Conservation (phyloP, 2,888 invertebrate genomes). For the Epistrophe eligans region DNA sequence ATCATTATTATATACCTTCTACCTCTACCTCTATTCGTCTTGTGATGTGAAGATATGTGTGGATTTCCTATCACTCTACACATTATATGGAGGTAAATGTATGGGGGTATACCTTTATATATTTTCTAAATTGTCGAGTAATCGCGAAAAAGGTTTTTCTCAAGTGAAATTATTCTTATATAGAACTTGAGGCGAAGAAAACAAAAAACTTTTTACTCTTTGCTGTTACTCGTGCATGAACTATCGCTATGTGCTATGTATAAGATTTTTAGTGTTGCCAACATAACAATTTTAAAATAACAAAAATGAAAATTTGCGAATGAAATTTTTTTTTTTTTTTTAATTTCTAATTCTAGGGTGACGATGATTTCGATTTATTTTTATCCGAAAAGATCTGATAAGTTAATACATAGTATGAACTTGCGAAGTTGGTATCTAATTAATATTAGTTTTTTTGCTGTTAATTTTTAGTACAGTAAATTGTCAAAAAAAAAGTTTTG, state of each 20-base stretch:
- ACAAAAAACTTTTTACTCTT: constrained; percentile 21
- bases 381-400: too few species aligned
- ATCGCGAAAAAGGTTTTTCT: constrained; percentile 68
- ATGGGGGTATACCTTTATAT: too few species aligned
- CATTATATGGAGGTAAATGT: background rate
- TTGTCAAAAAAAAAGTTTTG: too few species aligned
- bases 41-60: background rate
- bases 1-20: background rate
- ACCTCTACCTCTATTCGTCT: background rate
- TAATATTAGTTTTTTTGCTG: too few species aligned
- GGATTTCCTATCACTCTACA: constrained; percentile 23
- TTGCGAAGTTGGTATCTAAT: too few species aligned
- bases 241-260: background rate
- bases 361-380: too few species aligned
- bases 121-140: constrained; percentile 62
- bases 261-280: background rate
- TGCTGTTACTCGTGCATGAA: background rate
- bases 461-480: too few species aligned
- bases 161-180: constrained; percentile 57
- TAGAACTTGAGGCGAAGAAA: constrained; percentile 45
- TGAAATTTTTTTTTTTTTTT: too few species aligned
- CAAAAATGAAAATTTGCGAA: too few species aligned
- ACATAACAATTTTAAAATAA: too few species aligned
- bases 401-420: too few species aligned
- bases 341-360: too few species aligned